Percentiles rank a stretch among this genome's conserved stretches.
Evolutionary conservation across 2,797 vertebrate genomes (phyloP).

Genomic region (Sebastes flavidus): DNA sequence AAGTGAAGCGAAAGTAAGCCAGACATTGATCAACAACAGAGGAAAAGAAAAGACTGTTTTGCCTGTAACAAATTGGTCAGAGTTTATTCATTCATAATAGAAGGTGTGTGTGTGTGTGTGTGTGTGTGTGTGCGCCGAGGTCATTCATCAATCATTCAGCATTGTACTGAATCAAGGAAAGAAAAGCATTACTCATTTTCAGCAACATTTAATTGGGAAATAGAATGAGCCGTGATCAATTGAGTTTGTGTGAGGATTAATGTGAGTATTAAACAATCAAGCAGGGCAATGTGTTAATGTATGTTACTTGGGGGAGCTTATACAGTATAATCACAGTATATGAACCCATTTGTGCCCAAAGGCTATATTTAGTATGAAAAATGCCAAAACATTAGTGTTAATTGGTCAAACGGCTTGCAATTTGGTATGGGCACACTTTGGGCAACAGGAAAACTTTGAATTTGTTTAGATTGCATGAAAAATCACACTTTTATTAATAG

Average conservation of each 20-base stretch:
- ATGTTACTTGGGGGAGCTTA: background rate
- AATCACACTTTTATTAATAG: too few relatives aligned
- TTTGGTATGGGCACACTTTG: too few relatives aligned
- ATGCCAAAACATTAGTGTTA: too few relatives aligned
- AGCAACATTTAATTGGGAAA: conserved; percentile 1
- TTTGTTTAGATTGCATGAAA: too few relatives aligned
- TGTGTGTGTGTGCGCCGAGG: background rate
- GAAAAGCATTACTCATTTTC: conserved; percentile 4
- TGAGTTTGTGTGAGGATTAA: background rate
- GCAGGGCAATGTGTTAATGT: background rate
- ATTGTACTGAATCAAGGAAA: background rate
- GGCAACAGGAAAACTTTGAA: too few relatives aligned
- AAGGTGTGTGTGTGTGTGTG: too few relatives aligned
- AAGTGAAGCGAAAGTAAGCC: background rate
- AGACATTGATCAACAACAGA: background rate
- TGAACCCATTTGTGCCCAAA: too few relatives aligned
- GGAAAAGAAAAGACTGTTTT: background rate
- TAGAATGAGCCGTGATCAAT: background rate
- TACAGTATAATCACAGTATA: background rate
- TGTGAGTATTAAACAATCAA: background rate
- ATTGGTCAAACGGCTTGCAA: too few relatives aligned
- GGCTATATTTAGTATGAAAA: too few relatives aligned
- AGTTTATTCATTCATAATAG: background rate
- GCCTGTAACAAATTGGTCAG: background rate
- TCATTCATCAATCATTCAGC: conserved; percentile 4